Evolutionary conservation across 2,888 invertebrate species (phyloP).

Genomic region (Cremastobaeus sp.): DNA sequence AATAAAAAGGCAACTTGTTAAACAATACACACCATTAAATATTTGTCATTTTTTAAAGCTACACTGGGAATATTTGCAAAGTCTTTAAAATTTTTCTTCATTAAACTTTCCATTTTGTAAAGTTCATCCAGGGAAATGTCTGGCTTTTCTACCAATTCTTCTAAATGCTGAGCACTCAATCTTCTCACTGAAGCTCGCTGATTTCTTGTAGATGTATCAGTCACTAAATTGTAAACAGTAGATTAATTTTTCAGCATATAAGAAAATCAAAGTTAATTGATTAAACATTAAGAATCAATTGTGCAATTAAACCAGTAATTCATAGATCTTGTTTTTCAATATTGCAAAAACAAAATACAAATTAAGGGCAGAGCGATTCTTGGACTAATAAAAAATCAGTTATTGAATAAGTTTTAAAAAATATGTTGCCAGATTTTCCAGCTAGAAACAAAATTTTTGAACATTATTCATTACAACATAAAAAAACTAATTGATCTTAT

Average conservation of each 20-base stretch:
- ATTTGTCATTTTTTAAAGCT: background rate
- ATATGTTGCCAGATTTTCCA: no score
- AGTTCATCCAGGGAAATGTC: conserved; percentile 81
- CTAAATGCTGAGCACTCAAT: conserved; percentile 83
- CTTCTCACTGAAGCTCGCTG: conserved; percentile 84
- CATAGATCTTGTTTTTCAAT: no score
- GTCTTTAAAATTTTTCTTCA: no score
- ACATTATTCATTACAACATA: background rate
- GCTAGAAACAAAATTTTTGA: no score
- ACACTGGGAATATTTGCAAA: no score
- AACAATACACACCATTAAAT: no score
- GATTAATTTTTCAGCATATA: background rate
- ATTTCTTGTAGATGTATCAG: conserved; percentile 82
- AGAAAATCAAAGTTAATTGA: background rate
- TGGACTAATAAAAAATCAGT: no score
- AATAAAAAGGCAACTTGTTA: no score
- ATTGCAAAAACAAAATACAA: no score
- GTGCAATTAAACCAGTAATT: no score
- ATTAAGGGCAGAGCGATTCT: no score
- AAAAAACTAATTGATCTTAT: background rate
- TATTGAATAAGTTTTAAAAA: no score
- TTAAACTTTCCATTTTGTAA: conserved; percentile 75
- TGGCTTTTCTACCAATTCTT: conserved; percentile 82
- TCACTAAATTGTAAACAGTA: conserved; percentile 79
- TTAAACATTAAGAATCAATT: background rate